Base-by-base conservation (phyloP, 2,113 vertebrate genomes). In the Rhinogobius similis region DNA sequence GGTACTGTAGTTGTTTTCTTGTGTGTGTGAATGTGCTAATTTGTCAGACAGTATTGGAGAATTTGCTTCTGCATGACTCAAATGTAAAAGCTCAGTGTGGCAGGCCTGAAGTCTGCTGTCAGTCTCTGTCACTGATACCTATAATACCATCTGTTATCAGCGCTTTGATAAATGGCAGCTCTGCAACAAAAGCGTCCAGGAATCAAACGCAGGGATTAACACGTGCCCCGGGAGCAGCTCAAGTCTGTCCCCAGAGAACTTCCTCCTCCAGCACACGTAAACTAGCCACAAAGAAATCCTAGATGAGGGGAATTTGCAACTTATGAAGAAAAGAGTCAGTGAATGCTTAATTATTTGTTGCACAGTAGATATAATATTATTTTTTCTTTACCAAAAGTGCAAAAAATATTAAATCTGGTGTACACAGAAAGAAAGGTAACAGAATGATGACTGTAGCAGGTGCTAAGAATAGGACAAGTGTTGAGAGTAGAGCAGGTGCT, bases 71-170 rank as follows among this genome's bases (percentile, higher is more conserved):
- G 18, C n/a, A n/a, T n/a, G 16, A 18, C 44, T 46, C 4, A 18
- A 50, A 21, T n/a, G 16, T 46, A 46, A 50, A 50, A 50, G n/a
- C 46, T 21, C n/a, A n/a, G 62, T 76, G 76, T 27, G 36, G 64
- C 27, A 62, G 36, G 61, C 46, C 84, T 86, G 72, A 64, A 39
- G 44, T 61, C 65, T 46, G 65, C 39, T 81, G 62, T 70, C 75
- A 84, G 73, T 86, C 78, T 68, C 46, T 77, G 70, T 48, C 67
- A 65, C 73, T 6, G 29, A 77, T 63, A 77, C 62, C 72, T 41
- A 69, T 78, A 78, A 83, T 65, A 61, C 72, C 72, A 72, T 74
- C 78, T 67, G 72, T 83, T 81, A 74, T 81, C 68, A 20, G 41
- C 1, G 39, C 75, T 76, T 21, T 76, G 75, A 76, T 67, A 68